Evolutionary conservation across 2,888 invertebrate genomes (phyloP).

Genomic region (Mechanitis messenoides): DNA sequence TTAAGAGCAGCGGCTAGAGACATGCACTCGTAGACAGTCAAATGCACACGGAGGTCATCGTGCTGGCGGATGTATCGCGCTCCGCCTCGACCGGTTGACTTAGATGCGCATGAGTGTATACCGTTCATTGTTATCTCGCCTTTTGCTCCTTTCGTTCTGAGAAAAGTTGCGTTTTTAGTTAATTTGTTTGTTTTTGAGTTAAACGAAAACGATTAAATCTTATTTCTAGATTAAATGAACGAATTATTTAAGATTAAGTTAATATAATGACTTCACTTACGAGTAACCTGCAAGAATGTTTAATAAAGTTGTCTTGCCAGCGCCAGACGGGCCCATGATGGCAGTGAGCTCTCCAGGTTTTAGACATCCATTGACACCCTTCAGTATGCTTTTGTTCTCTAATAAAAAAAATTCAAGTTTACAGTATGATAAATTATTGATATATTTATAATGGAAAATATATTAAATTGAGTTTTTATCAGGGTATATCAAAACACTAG

Average conservation of each 20-base stretch:
- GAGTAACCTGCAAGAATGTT: conserved; percentile 93
- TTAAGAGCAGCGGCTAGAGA: conserved; percentile 88
- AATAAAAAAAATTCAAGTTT: conserved; percentile 39
- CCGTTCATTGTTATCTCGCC: conserved; percentile 86
- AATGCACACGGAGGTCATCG: conserved; percentile 83
- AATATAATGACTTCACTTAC: conserved; percentile 73
- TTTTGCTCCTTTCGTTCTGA: conserved; percentile 81
- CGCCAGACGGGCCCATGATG: conserved; percentile 83
- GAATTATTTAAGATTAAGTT: no score
- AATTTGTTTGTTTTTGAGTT: background rate
- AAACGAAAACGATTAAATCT: conserved; percentile 2
- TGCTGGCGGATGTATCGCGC: conserved; percentile 93
- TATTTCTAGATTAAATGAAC: background rate
- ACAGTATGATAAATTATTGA: background rate
- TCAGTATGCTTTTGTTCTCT: conserved; percentile 69
- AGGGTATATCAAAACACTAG: no score
- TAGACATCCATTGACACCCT: conserved; percentile 70
- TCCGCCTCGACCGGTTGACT: conserved; percentile 81
- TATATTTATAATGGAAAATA: no score
- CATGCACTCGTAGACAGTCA: conserved; percentile 90
- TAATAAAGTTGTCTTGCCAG: conserved; percentile 90
- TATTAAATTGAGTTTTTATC: no score
- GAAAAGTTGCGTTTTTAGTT: background rate
- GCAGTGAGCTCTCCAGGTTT: conserved; percentile 79
- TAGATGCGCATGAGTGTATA: conserved; percentile 72